Evolutionary conservation across 2,888 invertebrate genomes (phyloP).

Genomic region (Drosophila koepferae): DNA sequence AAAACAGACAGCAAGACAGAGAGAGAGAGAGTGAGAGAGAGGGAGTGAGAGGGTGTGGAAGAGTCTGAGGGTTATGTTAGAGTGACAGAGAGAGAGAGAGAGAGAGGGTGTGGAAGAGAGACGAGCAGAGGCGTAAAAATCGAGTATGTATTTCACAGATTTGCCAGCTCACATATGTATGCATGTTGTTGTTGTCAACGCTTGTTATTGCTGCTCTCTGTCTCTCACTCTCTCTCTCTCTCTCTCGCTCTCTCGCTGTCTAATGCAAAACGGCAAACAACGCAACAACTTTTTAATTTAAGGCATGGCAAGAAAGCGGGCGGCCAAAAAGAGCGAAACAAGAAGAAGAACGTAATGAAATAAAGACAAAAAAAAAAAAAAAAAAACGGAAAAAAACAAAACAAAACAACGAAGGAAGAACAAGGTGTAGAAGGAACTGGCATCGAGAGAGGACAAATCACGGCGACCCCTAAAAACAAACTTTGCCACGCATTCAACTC

Average conservation of each 20-base stretch:
- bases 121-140: slow-evolving; percentile 17
- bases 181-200: slow-evolving; percentile 8
- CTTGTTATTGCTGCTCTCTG: slow-evolving; percentile 23
- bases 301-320: slow-evolving; percentile 22
- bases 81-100: not conserved
- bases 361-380: not conserved
- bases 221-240: slow-evolving; percentile 16
- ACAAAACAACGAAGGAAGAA: not conserved
- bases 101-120: not conserved
- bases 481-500: slow-evolving; percentile 59
- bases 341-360: slow-evolving; percentile 9
- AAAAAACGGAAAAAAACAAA: not conserved
- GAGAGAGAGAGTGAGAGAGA: no score
- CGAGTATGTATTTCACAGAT: slow-evolving; percentile 39
- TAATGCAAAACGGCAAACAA: slow-evolving; percentile 50
- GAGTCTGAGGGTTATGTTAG: not conserved
- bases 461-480: slow-evolving; percentile 46
- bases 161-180: slow-evolving; percentile 25
- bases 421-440: not conserved
- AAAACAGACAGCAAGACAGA: not conserved
- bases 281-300: slow-evolving; percentile 60
- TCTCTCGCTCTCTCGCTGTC: slow-evolving; percentile 6
- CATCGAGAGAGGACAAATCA: slow-evolving; percentile 56
- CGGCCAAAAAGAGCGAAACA: not conserved
- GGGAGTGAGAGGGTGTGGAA: not conserved